Evolutionary conservation across 2,113 vertebrate genomes (phyloP), one percentile per base, ranked within the genome.

Genomic region (Rhodinocichla rosea): DNA sequence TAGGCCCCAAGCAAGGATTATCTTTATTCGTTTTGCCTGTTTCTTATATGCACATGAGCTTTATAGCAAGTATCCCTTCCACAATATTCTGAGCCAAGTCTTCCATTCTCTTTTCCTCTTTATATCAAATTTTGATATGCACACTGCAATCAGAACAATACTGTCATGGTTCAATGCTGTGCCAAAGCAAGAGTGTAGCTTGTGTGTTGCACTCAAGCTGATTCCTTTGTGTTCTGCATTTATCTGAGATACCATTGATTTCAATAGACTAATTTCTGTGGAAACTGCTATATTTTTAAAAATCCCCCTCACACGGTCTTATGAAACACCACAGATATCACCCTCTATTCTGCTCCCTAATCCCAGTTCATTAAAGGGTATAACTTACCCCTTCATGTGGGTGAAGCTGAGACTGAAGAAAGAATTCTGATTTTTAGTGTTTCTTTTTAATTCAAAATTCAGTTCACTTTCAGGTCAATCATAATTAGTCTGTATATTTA

Each of bases 361-460:
- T 32, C 9, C 10, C 40, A 44, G 8, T 76, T 83, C 44, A 67
- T 78, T 68, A 55, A 67, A 53, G 8, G 17, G 2, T 62, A 3
- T 39, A 56, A 63, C 10, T 67, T 67, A 44, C 2, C 62, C 8
- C 35, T 59, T 88, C 13, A 11, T 30, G 1, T 70, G 8, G 3
- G 2, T 33, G 15, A 85, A 55, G 13, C 19, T 83, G 27, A 49
- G 30, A 73, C 10, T 42, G 35, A 52, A 62, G 50, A 74, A 74
- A 18, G 13, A 83, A 78, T 14, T 50, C 13, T 63, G 47, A 35
- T 30, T 52, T 83, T 80, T 22, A 49, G n/a, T 2, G 23, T 67
- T 75, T 63, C 27, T 7, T 78, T 92, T 83, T 37, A 85, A 52
- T 59, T 87, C 23, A 83, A 59, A 92, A 47, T 59, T 86, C 21